Evolutionary conservation across 2,113 vertebrate genomes (phyloP).

Genomic region (Sigmodon hispidus): DNA sequence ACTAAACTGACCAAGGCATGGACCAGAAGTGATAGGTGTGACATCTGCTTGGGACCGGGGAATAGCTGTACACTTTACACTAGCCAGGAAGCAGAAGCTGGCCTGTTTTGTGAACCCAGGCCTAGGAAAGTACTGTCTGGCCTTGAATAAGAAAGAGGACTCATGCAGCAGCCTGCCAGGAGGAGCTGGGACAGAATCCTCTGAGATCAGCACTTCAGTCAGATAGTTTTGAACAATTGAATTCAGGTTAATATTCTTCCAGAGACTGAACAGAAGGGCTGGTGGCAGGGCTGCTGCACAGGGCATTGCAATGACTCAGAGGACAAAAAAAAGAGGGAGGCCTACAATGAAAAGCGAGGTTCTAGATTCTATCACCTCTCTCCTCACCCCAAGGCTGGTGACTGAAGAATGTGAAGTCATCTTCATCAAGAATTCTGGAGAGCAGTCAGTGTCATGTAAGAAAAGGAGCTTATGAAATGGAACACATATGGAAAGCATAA

Average conservation of each 20-base stretch:
- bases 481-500: neutral
- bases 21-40: neutral
- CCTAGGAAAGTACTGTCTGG: neutral
- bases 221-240: neutral
- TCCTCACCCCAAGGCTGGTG: neutral
- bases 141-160: neutral
- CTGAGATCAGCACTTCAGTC: neutral
- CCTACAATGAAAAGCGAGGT: neutral
- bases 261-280: neutral
- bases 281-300: neutral
- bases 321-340: neutral
- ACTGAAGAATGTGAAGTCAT: neutral
- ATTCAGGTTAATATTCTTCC: neutral
- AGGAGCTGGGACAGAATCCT: neutral
- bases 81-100: neutral
- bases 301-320: neutral
- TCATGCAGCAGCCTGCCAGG: rapidly evolving
- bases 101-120: neutral
- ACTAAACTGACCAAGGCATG: neutral
- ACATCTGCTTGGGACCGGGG: neutral
- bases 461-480: neutral
- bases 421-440: neutral
- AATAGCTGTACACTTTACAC: neutral
- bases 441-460: neutral
- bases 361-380: neutral